Conservation (phyloP, 2,888 invertebrate species). For the Epinotia bilunana region DNA sequence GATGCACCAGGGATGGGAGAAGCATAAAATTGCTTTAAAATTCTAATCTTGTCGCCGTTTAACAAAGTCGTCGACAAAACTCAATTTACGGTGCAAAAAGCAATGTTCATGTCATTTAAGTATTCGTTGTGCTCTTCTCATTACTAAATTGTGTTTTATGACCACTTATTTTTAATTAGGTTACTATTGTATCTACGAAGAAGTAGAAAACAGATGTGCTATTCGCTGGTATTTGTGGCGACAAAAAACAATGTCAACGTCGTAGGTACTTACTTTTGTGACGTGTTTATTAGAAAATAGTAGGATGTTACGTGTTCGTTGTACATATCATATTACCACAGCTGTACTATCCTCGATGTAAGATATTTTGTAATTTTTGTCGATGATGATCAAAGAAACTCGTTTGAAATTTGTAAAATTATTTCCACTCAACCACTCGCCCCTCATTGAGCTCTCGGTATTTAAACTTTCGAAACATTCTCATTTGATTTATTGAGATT, state of each 20-base stretch:
- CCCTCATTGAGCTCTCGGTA: not conserved
- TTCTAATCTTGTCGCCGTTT: not conserved
- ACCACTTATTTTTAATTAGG: not conserved
- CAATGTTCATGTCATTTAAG: not conserved
- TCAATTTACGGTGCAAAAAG: not conserved
- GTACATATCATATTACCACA: too few species aligned
- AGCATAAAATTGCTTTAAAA: conserved; percentile 31
- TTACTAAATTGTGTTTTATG: not conserved
- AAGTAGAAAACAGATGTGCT: not conserved
- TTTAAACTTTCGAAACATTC: conserved; percentile 23
- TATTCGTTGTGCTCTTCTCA: not conserved
- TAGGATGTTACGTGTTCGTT: too few species aligned
- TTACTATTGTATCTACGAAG: not conserved
- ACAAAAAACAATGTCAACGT: too few species aligned
- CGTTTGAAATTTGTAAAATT: not conserved
- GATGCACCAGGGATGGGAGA: not conserved
- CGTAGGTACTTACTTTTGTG: too few species aligned
- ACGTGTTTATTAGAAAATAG: too few species aligned
- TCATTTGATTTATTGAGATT: conserved; percentile 38
- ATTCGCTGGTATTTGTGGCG: too few species aligned
- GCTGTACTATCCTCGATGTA: too few species aligned
- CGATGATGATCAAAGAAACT: not conserved
- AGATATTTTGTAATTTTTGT: not conserved
- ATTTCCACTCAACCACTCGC: not conserved
- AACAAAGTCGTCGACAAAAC: not conserved